Base-by-base conservation (phyloP, 2,888 invertebrate genomes). In the Microchrysa polita region DNA sequence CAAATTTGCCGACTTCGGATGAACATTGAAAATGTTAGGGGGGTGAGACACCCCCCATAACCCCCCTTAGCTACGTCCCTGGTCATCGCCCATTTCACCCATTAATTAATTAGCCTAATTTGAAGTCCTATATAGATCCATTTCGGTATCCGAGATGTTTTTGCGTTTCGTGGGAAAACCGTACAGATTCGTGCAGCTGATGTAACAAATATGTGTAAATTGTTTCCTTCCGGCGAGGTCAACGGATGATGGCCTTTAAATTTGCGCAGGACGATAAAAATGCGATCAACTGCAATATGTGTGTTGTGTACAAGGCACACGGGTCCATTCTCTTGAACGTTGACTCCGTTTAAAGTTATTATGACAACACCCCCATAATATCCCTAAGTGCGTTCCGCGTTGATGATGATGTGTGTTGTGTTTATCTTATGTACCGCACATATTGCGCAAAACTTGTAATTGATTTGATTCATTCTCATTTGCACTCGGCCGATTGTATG, bases 401-500 rank as follows among this genome's bases (percentile, higher is more conserved):
- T 52, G n/a, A 14, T 52, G n/a, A n/a, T 52, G n/a, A 14, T 52
- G 27, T 34, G 52, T 52, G 27, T 34, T 34, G n/a, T n/a, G 42
- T 42, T n/a, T n/a, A 12, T 10, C 16, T 12, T 55, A 2, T 20
- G 10, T 55, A n/a, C 48, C 48, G 65, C 65, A 48, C 65, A 65
- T 55, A n/a, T 65, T 65, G 65, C 65, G 65, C 65, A 65, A 65
- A 65, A 65, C 23, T 48, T 48, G 22, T 18, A 65, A 65, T 65
- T 65, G 65, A 22, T 65, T 65, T 65, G 65, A 65, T 65, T 65
- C 65, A 65, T 65, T 65, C 44, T 48, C 65, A 65, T 65, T 65
- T 65, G 27, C 27, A 34, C 27, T 34, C 14, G 12, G n/a, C 5
- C 20, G 34, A 14, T 60, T 7, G 23, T 60, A 27, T 14, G 12